These are phyloP conservation scores for Atta colombica DNA, from an alignment of 1,140 invertebrate genomes.

Conservation along the genomic window DNA sequence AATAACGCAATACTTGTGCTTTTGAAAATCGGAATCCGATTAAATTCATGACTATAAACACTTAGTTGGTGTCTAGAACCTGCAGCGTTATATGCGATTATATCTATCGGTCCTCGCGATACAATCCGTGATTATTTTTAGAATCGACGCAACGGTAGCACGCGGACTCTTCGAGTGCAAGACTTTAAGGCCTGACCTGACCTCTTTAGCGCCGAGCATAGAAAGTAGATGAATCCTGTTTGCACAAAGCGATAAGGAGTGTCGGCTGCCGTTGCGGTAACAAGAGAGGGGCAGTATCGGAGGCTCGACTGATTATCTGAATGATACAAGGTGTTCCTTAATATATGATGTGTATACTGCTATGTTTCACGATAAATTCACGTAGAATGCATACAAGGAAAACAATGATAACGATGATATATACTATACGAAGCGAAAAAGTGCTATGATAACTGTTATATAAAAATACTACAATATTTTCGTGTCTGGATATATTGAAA, in stretches of 20 bases:
- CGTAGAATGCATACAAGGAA: background rate
- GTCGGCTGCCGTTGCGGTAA: constrained; percentile 1
- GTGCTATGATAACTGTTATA: background rate
- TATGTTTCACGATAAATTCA: constrained; percentile 32
- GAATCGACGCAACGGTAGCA: constrained; percentile 30
- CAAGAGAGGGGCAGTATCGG: constrained; percentile 7
- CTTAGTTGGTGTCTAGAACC: background rate
- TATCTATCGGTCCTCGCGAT: constrained; percentile 13
- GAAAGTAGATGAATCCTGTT: constrained; percentile 54
- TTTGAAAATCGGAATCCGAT: background rate
- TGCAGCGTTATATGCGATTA: background rate
- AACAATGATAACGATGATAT: constrained; percentile 9
- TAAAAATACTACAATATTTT: background rate
- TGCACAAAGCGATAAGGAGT: constrained; percentile 38
- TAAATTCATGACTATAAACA: background rate
- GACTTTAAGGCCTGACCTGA: constrained; percentile 51
- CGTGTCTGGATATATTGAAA: background rate
- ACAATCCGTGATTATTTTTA: constrained; percentile 53
- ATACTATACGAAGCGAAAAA: background rate
- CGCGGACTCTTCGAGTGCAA: constrained; percentile 7
- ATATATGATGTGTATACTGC: background rate
- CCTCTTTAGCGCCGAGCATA: constrained; percentile 46
- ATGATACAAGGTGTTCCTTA: background rate
- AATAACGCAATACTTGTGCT: constrained; percentile 19
- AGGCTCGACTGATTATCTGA: constrained; percentile 40